Percentiles rank a stretch among this genome's conserved stretches.
Evolutionary conservation across 2,888 invertebrate species (phyloP).

Genomic region (Loripinus fragilis): DNA sequence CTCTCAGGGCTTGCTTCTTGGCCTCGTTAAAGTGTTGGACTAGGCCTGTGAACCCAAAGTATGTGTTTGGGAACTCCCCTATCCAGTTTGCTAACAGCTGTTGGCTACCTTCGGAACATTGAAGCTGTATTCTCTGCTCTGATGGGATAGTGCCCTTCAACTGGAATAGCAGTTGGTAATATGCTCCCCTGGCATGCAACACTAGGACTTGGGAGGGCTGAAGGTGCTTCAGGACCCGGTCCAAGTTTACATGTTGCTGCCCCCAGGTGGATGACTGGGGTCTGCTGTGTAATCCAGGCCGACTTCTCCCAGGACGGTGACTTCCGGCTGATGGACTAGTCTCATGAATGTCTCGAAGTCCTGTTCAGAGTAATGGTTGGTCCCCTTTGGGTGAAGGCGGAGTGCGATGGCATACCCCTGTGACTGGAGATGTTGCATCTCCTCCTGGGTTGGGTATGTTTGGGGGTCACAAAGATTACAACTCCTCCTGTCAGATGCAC

Average conservation of each 20-base stretch:
- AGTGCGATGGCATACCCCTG: background rate
- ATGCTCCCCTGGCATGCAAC: background rate
- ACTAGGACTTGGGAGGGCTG: background rate
- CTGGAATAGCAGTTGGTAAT: conserved; percentile 2
- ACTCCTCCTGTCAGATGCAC: background rate
- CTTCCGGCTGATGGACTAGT: background rate
- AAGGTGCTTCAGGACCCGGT: background rate
- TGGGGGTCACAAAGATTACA: background rate
- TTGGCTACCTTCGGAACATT: conserved; percentile 24
- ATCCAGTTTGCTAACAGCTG: conserved; percentile 21
- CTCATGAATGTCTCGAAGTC: background rate
- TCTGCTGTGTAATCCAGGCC: background rate
- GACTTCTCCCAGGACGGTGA: background rate
- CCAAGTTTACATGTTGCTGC: background rate
- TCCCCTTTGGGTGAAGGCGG: background rate
- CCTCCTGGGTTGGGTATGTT: background rate
- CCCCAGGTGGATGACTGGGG: background rate
- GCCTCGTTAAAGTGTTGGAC: conserved; percentile 9
- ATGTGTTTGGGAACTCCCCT: conserved; percentile 13
- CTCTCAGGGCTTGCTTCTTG: conserved; percentile 20
- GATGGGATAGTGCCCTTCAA: conserved; percentile 19
- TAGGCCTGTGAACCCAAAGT: conserved; percentile 20
- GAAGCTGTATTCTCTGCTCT: conserved; percentile 27
- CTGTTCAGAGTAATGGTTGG: background rate
- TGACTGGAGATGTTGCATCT: no score